These are phyloP conservation scores for Gallinago nigripennis DNA, from an alignment of 2,797 vertebrate genomes.

Conservation along the genomic window DNA sequence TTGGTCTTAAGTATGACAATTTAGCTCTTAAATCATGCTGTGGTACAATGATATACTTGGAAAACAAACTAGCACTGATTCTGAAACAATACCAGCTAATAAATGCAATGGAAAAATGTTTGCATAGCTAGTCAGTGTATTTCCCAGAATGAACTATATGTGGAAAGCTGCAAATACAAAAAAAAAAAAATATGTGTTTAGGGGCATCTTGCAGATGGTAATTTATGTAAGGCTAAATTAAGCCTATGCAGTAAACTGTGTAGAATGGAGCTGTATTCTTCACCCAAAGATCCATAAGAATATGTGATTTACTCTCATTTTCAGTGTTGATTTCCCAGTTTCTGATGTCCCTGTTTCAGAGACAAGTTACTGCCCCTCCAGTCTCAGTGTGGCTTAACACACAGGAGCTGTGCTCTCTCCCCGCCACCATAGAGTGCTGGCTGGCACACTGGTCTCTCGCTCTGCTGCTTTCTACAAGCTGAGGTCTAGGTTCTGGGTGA, in stretches of 20 bases:
- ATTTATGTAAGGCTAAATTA: constrained; percentile 23
- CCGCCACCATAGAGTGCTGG: accelerated
- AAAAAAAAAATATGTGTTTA: not conserved
- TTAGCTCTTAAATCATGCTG: not conserved
- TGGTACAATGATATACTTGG: not conserved
- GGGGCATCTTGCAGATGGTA: not conserved
- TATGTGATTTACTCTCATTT: not conserved
- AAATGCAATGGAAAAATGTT: not conserved
- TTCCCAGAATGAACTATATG: not conserved
- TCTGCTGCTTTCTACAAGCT: not conserved
- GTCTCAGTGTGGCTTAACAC: not conserved
- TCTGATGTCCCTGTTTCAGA: not conserved
- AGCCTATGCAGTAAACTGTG: not conserved
- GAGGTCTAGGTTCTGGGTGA: not conserved
- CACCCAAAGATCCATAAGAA: not conserved
- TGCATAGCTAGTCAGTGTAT: not conserved
- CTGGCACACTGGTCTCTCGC: accelerated
- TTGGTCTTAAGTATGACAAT: not conserved
- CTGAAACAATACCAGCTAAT: constrained; percentile 42
- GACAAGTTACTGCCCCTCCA: not conserved
- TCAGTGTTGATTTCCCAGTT: not conserved
- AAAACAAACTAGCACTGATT: constrained; percentile 38
- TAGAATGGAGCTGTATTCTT: not conserved
- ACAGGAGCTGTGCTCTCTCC: not conserved
- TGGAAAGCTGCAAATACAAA: not conserved